These are phyloP conservation scores for Octomys mimax DNA, from an alignment of 2,797 vertebrate genomes.

Conservation along the genomic window DNA sequence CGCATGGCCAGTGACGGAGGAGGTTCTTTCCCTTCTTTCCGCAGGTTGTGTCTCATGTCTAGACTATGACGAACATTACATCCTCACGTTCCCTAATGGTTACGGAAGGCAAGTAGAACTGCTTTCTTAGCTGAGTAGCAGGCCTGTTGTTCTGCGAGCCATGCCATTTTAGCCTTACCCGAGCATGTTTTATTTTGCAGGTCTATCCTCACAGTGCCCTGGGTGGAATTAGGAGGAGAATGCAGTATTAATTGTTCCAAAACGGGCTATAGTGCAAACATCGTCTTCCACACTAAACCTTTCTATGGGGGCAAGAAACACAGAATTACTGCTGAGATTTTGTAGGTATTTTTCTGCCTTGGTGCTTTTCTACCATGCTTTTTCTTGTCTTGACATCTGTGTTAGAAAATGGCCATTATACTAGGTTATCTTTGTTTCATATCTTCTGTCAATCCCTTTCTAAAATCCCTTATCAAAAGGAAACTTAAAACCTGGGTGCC, in stretches of 20 bases:
- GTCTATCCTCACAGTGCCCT: conserved; percentile 99
- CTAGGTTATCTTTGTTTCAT: conserved; percentile 29
- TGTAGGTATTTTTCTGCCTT: conserved; percentile 91
- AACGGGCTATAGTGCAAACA: conserved; percentile 97
- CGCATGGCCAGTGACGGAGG: background rate
- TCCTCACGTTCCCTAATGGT: conserved; percentile 98
- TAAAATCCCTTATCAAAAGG: background rate
- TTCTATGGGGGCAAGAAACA: conserved; percentile 99
- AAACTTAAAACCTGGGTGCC: background rate
- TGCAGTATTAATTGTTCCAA: conserved; percentile 98
- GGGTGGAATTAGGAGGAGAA: conserved; percentile 99
- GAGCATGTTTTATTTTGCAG: conserved; percentile 87
- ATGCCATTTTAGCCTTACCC: background rate
- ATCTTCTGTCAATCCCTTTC: background rate
- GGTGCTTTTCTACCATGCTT: background rate
- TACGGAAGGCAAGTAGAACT: conserved; percentile 94
- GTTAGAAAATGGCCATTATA: conserved; percentile 15
- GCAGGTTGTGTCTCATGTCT: conserved; percentile 98
- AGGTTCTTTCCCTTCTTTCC: background rate
- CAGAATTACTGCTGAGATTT: conserved; percentile 98
- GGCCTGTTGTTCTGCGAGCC: background rate
- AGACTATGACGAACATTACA: conserved; percentile 98
- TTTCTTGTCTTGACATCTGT: background rate
- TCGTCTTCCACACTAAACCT: conserved; percentile 98
- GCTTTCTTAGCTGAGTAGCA: background rate